phyloP scores from a whole-genome alignment of 1,140 invertebrate genomes.

The Drosophila pseudoananassae region DNA sequence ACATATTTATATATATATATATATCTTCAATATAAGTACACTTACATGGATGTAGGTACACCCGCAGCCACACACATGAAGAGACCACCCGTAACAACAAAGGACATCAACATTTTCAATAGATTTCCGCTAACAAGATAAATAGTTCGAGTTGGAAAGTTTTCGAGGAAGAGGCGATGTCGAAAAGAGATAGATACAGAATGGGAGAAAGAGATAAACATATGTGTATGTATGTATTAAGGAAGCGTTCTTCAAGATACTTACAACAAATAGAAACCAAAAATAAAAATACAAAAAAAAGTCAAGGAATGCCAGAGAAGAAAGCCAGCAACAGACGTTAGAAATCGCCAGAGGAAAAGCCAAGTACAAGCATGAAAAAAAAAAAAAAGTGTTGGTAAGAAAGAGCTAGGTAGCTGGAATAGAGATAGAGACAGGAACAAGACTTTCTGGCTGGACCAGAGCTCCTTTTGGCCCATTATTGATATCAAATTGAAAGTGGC shows the following conservation, averaged over 20 bases:
- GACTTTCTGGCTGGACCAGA: constrained; percentile 4
- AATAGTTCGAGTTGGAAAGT: constrained; percentile 68
- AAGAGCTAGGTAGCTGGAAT: not conserved
- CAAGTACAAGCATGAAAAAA: too few relatives aligned
- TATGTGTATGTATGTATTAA: not conserved
- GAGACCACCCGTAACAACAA: constrained; percentile 36
- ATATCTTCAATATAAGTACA: constrained; percentile 19
- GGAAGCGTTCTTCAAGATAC: constrained; percentile 53
- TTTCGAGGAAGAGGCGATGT: constrained; percentile 5
- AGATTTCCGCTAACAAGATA: constrained; percentile 81
- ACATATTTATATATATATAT: constrained; percentile 5
- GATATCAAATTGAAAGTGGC: constrained; percentile 63
- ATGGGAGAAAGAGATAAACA: not conserved
- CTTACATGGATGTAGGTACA: constrained; percentile 13
- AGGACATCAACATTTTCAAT: constrained; percentile 78
- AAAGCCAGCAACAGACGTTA: constrained; percentile 58
- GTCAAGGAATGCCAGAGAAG: constrained; percentile 21
- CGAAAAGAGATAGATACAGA: not conserved
- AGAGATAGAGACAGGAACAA: not conserved
- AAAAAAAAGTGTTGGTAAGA: not conserved
- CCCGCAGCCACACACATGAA: constrained; percentile 1
- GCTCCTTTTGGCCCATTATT: constrained; percentile 39
- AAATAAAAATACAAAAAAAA: constrained; percentile 2
- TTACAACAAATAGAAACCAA: constrained; percentile 44
- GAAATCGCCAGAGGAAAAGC: constrained; percentile 40